These are phyloP conservation scores for Channa striata DNA, from an alignment of 2,797 vertebrate species.

Conservation along the genomic window DNA sequence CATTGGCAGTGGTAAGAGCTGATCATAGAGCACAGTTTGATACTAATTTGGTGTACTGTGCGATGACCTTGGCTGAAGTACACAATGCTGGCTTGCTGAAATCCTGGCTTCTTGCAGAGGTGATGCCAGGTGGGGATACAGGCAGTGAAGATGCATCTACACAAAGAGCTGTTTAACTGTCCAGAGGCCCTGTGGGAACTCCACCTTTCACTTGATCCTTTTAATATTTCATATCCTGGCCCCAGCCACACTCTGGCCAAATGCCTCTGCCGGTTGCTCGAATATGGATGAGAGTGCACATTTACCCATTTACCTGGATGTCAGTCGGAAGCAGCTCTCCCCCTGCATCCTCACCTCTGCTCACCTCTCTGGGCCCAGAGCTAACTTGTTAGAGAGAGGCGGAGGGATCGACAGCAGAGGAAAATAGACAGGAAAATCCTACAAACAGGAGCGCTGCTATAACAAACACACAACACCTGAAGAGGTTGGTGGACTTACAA, in stretches of 20 bases:
- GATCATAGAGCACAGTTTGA: conserved; percentile 76
- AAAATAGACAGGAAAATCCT: conserved; percentile 66
- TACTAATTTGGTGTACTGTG: conserved; percentile 57
- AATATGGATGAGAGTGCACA: conserved; percentile 87
- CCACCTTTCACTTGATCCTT: conserved; percentile 82
- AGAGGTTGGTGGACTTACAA: conserved; percentile 19
- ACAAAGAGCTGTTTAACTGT: conserved; percentile 83
- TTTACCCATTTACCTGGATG: conserved; percentile 85
- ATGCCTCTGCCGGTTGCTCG: conserved; percentile 80
- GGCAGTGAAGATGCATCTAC: conserved; percentile 70
- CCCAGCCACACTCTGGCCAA: conserved; percentile 71
- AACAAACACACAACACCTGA: conserved; percentile 38
- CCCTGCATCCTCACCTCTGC: conserved; percentile 70
- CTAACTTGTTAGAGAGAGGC: conserved; percentile 79
- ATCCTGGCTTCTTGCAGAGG: conserved; percentile 50
- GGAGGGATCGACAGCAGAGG: conserved; percentile 57
- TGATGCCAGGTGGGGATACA: conserved; percentile 70
- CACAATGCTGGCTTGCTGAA: conserved; percentile 56
- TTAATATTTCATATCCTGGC: conserved; percentile 87
- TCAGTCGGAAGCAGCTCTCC: conserved; percentile 73
- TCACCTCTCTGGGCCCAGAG: conserved; percentile 69
- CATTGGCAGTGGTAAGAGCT: conserved; percentile 68
- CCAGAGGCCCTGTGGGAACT: conserved; percentile 79
- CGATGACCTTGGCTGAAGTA: conserved; percentile 70
- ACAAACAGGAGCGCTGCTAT: conserved; percentile 69